Percentiles rank a stretch among this genome's conserved stretches.
Evolutionary conservation across 2,113 vertebrate genomes (phyloP).

Genomic region (Paradoxurus hermaphroditus): DNA sequence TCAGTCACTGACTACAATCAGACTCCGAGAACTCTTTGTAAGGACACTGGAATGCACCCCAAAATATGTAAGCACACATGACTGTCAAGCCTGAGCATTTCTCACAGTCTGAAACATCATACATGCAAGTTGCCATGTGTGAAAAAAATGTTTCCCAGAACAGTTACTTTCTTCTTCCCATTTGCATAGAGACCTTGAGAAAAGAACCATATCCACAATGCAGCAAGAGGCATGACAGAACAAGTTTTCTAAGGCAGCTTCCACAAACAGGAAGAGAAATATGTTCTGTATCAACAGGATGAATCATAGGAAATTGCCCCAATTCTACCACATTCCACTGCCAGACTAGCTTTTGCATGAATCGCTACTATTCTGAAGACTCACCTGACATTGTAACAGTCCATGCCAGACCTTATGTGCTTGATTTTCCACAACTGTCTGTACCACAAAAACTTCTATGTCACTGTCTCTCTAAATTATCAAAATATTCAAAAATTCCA

Average conservation of each 20-base stretch:
- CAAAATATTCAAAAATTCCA: not conserved
- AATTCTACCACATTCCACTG: not conserved
- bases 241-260: not conserved
- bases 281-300: not conserved
- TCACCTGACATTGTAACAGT: not conserved
- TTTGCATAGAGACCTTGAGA: not conserved
- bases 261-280: not conserved
- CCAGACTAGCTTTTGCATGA: not conserved
- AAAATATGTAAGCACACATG: not conserved
- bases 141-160: not conserved
- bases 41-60: not conserved
- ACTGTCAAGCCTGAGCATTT: not conserved
- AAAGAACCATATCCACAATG: not conserved
- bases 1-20: not conserved
- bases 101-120: not conserved
- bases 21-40: not conserved
- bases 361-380: not conserved
- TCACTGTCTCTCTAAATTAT: not conserved
- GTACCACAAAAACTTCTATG: not conserved
- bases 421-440: not conserved
- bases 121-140: not conserved
- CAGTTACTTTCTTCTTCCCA: not conserved
- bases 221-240: not conserved
- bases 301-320: not conserved
- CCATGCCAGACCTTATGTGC: not conserved